Percentiles rank a stretch among this genome's conserved stretches.
phyloP scores from a whole-genome alignment of 2,888 invertebrate species.

The Nebria salina region DNA sequence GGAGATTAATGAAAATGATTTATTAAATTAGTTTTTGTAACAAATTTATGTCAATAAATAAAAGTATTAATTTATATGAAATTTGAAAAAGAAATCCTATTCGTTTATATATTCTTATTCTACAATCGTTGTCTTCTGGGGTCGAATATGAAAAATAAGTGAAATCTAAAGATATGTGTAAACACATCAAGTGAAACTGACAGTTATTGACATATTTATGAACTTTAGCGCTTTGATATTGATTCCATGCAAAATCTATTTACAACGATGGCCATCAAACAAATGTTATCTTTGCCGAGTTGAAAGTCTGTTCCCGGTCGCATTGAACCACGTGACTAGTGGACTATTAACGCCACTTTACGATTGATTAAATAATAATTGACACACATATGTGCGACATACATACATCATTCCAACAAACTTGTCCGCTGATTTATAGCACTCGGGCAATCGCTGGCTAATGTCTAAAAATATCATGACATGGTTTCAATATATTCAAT shows the following conservation, averaged over 20 bases:
- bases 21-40: background rate
- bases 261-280: background rate
- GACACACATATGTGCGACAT: slow-evolving; percentile 45
- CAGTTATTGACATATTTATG: background rate
- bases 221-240: background rate
- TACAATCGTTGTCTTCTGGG: no score
- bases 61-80: no score
- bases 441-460: slow-evolving; percentile 17
- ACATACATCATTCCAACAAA: slow-evolving; percentile 47
- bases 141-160: no score
- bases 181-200: background rate
- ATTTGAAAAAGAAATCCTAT: no score
- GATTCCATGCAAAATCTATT: background rate
- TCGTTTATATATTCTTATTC: no score
- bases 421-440: slow-evolving; percentile 42
- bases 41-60: no score
- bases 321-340: slow-evolving; percentile 34
- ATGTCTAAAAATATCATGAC: slow-evolving; percentile 41
- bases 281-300: background rate
- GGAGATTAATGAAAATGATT: background rate
- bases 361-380: slow-evolving; percentile 47
- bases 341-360: slow-evolving; percentile 46
- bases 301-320: background rate
- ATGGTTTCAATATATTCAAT: slow-evolving; percentile 37
- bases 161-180: no score